These are phyloP conservation scores for Luperina nickerlii DNA, from an alignment of 2,888 invertebrate genomes.

Conservation along the genomic window DNA sequence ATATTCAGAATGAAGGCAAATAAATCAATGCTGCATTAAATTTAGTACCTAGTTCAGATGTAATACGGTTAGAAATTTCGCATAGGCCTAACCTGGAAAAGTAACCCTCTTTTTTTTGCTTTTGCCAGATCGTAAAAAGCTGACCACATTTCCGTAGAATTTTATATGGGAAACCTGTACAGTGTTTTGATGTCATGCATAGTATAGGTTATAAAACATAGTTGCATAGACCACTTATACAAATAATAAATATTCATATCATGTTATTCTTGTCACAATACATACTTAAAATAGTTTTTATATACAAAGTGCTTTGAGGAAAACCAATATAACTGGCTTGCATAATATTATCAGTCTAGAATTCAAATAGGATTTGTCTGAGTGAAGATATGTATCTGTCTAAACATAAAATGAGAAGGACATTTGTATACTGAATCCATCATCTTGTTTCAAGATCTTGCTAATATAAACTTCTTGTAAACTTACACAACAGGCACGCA, in stretches of 20 bases:
- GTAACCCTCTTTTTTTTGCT: background rate
- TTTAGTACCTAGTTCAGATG: background rate
- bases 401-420: background rate
- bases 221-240: background rate
- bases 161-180: background rate
- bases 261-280: constrained; percentile 23
- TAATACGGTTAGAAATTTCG: background rate
- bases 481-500: too few relatives aligned
- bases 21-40: background rate
- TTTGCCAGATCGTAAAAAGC: background rate
- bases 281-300: constrained; percentile 5
- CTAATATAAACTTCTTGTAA: background rate
- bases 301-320: constrained; percentile 30
- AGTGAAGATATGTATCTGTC: background rate
- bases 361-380: background rate
- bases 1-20: background rate
- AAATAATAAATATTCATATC: constrained; percentile 24
- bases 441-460: background rate
- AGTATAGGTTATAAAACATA: background rate
- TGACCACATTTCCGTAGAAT: background rate
- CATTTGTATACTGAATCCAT: background rate
- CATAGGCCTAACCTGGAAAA: background rate
- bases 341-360: constrained; percentile 8
- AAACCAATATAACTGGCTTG: constrained; percentile 14
- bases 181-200: constrained; percentile 10